Percentiles rank a stretch among this genome's conserved stretches.
phyloP scores from a whole-genome alignment of 30 jellyfish, hydroid and myxozoan genomes.

The Nemopilema nomurai region DNA sequence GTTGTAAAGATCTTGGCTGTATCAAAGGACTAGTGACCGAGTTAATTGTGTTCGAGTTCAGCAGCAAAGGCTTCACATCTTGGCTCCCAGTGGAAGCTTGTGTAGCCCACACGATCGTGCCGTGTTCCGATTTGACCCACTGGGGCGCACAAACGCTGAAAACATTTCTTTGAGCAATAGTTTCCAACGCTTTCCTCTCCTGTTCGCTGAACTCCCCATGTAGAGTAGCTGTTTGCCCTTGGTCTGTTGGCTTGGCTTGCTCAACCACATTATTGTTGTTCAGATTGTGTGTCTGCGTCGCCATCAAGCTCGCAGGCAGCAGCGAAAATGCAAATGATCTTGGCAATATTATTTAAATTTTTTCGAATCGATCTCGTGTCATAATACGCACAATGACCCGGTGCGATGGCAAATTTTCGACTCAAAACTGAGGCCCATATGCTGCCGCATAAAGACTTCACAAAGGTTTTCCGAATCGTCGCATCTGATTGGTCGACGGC shows the following conservation, averaged over 20 bases:
- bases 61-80: slow-evolving; percentile 69
- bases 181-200: slow-evolving; percentile 59
- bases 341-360: slow-evolving; percentile 62
- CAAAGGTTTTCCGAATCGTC: not conserved
- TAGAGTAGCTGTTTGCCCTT: slow-evolving; percentile 19
- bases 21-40: slow-evolving; percentile 49
- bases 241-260: slow-evolving; percentile 37
- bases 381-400: slow-evolving; percentile 20
- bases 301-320: slow-evolving; percentile 43
- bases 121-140: slow-evolving; percentile 64
- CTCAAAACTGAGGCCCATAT: slow-evolving; percentile 39
- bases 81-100: slow-evolving; percentile 63
- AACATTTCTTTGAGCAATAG: slow-evolving; percentile 63
- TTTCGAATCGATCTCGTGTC: slow-evolving; percentile 44
- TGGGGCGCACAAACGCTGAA: slow-evolving; percentile 59
- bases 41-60: slow-evolving; percentile 50
- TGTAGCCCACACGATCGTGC: slow-evolving; percentile 67
- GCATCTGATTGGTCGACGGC: slow-evolving; percentile 43
- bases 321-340: slow-evolving; percentile 70
- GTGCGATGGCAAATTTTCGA: slow-evolving; percentile 37
- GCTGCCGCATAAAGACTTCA: slow-evolving; percentile 8
- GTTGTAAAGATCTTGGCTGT: slow-evolving; percentile 54
- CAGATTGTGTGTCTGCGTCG: slow-evolving; percentile 55
- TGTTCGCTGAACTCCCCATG: slow-evolving; percentile 60
- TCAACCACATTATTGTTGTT: slow-evolving; percentile 68